A percentile compares a stretch with the other conserved stretches of the same genome.
Conservation (phyloP, 2,113 vertebrate species). For the Nannobrachium achirus region DNA sequence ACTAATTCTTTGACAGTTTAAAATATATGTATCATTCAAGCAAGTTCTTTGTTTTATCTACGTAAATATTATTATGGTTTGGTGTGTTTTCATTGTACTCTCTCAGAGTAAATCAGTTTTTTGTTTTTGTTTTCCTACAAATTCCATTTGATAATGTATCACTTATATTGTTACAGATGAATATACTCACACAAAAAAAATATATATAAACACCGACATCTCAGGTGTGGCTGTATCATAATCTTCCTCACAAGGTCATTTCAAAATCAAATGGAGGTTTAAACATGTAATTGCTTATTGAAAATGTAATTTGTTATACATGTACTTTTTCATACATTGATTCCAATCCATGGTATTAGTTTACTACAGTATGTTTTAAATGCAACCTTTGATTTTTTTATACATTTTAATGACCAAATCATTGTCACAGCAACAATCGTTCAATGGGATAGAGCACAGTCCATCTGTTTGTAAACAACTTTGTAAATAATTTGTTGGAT, state of each 20-base stretch:
- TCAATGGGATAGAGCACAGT: background rate
- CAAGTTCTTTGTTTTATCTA: background rate
- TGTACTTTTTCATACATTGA: conserved; percentile 1
- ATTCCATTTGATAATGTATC: background rate
- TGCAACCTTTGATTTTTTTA: background rate
- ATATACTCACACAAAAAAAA: background rate
- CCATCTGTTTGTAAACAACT: background rate
- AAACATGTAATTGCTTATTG: background rate
- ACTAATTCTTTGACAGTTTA: background rate
- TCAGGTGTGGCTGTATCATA: background rate
- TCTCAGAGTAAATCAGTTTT: background rate
- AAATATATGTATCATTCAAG: conserved; percentile 6
- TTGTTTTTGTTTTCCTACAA: background rate
- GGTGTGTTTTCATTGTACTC: too few species aligned
- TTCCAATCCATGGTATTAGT: background rate
- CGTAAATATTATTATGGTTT: too few species aligned
- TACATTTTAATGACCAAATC: too few species aligned
- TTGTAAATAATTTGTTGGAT: background rate
- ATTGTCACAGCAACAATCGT: background rate
- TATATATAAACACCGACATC: background rate
- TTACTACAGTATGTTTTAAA: background rate
- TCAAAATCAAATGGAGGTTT: background rate
- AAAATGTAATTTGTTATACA: background rate
- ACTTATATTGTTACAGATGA: background rate
- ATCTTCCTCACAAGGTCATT: background rate